Base-by-base conservation (phyloP, 1,140 invertebrate genomes). In the Cepaea nemoralis region DNA sequence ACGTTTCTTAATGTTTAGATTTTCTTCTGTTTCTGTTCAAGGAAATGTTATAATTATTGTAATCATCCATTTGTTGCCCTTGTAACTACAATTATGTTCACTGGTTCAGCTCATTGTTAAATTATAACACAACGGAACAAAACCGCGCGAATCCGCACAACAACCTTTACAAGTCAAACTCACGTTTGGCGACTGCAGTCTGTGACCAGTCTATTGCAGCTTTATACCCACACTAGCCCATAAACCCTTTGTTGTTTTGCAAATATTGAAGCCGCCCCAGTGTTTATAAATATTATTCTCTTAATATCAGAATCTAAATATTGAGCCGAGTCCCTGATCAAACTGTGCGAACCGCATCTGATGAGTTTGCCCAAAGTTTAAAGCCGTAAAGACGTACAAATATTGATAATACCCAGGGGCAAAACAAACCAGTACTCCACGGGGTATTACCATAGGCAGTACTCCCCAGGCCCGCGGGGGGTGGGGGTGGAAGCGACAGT, bases 241-340 rank as follows among this genome's bases (percentile, higher is more conserved):
- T 40, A 35, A 42, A 79, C 63, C 77, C 77, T 78, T 80, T 80
- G 78, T 80, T 80, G 69, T 73, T 39, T 73, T 48, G 78, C 78
- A 80, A 80, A 80, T 80, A 80, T 80, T 80, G 78, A 80, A 80
- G 71, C 39, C 73, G 67, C 33, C 45, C 48, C n/a, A 12, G 69
- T 80, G 78, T 80, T 80, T 71, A 80, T 80, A 80, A 80, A 80
- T 80, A 80, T 80, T 71, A 80, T 80, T 80, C 67, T 67, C 67
- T 71, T 73, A 80, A 80, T 80, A 80, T 80, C 78, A 71, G 78
- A 80, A 71, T 37, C 42, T 80, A 80, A 80, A 80, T 80, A 80
- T 80, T 80, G 78, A 69, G 70, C 39, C 33, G 77, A 63, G 63
- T 35, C 63, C 31, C 70, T 78, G 77, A 69, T 78, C 77, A 78